phyloP scores from a whole-genome alignment of 92 coral and sea anemone genomes.

The Bergia sp. region DNA sequence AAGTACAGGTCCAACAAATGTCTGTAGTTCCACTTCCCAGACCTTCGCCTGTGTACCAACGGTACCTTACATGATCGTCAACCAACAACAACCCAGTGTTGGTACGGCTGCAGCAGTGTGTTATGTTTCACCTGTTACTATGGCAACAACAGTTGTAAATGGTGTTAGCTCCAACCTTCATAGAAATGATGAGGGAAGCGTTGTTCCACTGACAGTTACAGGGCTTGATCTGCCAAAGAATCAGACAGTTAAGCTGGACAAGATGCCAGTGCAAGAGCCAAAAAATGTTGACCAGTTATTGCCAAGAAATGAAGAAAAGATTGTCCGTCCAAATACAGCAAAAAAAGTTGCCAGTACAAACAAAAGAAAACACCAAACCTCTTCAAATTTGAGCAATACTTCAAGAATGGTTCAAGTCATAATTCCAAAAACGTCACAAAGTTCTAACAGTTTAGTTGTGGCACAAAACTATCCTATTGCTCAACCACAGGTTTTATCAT shows the following conservation, averaged over 20 bases:
- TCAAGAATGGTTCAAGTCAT: background rate
- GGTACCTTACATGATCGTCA: constrained; percentile 39
- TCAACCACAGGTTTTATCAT: constrained; percentile 8
- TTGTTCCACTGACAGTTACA: constrained; percentile 29
- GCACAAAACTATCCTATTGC: background rate
- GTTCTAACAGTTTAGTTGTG: background rate
- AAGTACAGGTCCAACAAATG: background rate
- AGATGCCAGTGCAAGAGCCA: constrained; percentile 24
- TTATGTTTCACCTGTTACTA: constrained; percentile 43
- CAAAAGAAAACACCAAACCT: constrained; percentile 8
- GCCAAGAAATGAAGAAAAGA: constrained; percentile 4
- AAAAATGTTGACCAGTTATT: constrained; percentile 9
- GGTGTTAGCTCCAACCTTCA: background rate
- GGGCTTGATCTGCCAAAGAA: constrained; percentile 6
- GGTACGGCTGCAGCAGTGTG: constrained; percentile 38
- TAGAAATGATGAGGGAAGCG: background rate
- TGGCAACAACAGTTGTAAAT: constrained; percentile 33
- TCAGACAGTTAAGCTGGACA: constrained; percentile 7
- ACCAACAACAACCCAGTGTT: constrained; percentile 18
- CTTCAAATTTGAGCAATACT: constrained; percentile 15
- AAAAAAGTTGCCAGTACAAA: background rate
- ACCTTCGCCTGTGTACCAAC: constrained; percentile 33
- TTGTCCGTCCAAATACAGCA: background rate
- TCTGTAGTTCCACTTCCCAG: constrained; percentile 15
- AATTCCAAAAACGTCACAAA: background rate